Evolutionary conservation across 1,140 invertebrate genomes (phyloP).

Genomic region (Delia radicum): DNA sequence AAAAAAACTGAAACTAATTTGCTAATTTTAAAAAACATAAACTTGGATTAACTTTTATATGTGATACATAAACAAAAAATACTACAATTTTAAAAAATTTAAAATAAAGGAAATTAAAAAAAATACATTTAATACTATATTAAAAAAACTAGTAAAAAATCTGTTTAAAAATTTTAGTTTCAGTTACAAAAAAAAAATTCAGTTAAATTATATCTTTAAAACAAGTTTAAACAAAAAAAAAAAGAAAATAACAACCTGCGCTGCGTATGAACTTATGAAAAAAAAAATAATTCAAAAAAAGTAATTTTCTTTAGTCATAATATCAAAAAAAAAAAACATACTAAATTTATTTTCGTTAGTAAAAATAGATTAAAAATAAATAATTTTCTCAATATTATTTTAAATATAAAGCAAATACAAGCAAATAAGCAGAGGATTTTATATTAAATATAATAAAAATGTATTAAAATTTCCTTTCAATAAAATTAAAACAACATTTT

Average conservation of each 20-base stretch:
- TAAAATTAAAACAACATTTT: no score
- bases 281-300: conserved; percentile 20
- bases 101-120: conserved; percentile 24
- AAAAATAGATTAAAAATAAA: conserved; percentile 32
- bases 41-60: conserved; percentile 14
- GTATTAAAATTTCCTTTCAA: background rate
- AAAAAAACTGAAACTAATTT: background rate
- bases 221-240: conserved; percentile 18
- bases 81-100: background rate
- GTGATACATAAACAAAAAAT: conserved; percentile 21
- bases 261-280: conserved; percentile 55
- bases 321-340: background rate
- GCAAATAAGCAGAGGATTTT: no score
- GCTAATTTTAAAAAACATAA: background rate
- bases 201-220: no score
- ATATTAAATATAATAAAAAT: background rate
- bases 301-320: conserved; percentile 13
- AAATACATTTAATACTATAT: conserved; percentile 8
- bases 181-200: no score
- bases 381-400: background rate
- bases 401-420: no score
- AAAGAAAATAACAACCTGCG: conserved; percentile 35
- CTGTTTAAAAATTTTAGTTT: background rate
- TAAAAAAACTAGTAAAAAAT: background rate
- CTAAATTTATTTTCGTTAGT: background rate